Evolutionary conservation across 2,113 vertebrate genomes (phyloP).

Genomic region (Apteryx mantelli): DNA sequence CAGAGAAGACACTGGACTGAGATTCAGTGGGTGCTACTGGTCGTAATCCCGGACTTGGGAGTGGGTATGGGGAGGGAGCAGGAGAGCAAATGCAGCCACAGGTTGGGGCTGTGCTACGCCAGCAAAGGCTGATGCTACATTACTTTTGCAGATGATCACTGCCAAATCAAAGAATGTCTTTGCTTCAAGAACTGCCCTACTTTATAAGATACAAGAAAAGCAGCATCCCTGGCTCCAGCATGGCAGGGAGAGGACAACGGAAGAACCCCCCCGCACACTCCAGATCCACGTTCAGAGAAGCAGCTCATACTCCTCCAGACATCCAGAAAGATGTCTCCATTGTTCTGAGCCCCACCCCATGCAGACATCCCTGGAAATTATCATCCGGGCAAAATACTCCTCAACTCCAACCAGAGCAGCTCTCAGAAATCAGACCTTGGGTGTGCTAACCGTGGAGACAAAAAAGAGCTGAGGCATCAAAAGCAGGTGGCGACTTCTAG

Average conservation of each 20-base stretch:
- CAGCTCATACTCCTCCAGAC: background rate
- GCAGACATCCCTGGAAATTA: background rate
- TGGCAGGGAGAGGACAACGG: background rate
- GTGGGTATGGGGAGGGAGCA: fast-evolving
- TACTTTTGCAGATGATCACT: background rate
- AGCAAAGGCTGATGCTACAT: background rate
- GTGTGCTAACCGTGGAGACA: background rate
- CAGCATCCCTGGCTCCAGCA: background rate
- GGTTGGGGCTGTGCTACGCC: fast-evolving
- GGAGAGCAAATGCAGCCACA: background rate
- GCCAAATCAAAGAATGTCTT: background rate
- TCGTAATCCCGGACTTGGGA: background rate
- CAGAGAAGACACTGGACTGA: background rate
- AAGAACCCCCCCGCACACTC: background rate
- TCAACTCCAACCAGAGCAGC: background rate
- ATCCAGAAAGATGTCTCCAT: background rate
- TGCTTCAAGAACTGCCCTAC: background rate
- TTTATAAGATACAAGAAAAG: background rate
- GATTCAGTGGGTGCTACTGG: background rate
- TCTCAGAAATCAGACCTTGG: background rate
- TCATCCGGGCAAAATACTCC: background rate
- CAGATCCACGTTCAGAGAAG: background rate
- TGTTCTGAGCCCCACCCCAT: background rate
- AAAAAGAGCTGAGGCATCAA: background rate
- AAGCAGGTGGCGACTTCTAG: background rate